Evolutionary conservation across 2,888 invertebrate genomes (phyloP).

Genomic region (Yponomeuta cagnagella): DNA sequence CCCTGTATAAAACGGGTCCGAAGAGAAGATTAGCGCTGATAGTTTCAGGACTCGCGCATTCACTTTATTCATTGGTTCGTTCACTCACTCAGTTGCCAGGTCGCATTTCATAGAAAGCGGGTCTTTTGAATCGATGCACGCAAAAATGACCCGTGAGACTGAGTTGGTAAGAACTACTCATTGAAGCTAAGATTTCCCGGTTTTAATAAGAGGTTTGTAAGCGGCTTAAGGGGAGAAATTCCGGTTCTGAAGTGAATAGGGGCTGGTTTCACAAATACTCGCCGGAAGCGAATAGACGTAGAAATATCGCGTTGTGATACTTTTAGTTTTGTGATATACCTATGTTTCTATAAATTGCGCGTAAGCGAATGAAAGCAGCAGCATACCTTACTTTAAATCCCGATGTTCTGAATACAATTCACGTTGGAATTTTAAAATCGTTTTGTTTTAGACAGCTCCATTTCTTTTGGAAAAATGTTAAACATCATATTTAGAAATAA

Average conservation of each 20-base stretch:
- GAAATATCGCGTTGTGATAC: neutral
- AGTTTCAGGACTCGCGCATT: constrained; percentile 2
- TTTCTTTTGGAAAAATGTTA: too few relatives aligned
- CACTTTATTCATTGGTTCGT: constrained; percentile 2
- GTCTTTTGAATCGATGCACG: neutral
- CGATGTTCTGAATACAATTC: too few relatives aligned
- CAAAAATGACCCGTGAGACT: neutral
- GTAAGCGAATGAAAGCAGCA: too few relatives aligned
- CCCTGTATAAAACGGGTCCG: neutral
- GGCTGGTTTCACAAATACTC: neutral
- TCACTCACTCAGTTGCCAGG: constrained; percentile 1
- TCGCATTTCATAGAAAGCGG: neutral
- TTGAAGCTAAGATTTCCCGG: constrained; percentile 16
- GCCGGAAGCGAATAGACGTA: neutral
- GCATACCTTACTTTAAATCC: too few relatives aligned
- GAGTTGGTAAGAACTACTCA: neutral
- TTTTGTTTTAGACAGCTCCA: too few relatives aligned
- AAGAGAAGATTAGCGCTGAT: constrained; percentile 4
- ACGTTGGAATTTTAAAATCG: too few relatives aligned
- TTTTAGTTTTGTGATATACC: too few relatives aligned
- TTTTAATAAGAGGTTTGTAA: constrained; percentile 49
- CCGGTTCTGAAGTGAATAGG: constrained; percentile 28
- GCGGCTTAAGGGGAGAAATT: constrained; percentile 49
- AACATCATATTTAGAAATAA: too few relatives aligned
- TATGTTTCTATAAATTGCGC: too few relatives aligned